These are phyloP conservation scores for Cecropterus lyciades DNA, from an alignment of 1,140 invertebrate species.

Conservation along the genomic window DNA sequence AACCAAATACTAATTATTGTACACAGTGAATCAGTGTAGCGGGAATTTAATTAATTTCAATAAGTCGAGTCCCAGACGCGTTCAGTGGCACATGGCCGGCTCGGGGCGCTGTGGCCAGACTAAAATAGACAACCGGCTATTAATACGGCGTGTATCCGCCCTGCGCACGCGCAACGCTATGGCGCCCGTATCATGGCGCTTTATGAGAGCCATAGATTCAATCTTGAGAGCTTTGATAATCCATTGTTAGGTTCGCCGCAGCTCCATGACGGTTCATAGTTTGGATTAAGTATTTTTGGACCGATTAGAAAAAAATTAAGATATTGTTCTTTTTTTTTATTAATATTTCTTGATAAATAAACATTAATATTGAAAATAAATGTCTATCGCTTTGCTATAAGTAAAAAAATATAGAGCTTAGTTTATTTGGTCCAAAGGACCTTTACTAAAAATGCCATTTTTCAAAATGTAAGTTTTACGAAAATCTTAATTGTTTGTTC, in stretches of 20 bases:
- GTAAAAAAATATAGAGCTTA: no score
- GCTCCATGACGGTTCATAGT: not conserved
- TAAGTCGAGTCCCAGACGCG: conserved; percentile 61
- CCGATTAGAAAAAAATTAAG: no score
- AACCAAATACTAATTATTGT: no score
- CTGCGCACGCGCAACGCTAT: conserved; percentile 67
- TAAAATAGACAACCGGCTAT: conserved; percentile 76
- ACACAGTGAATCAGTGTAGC: conserved; percentile 48
- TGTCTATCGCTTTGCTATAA: no score
- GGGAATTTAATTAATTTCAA: conserved; percentile 65
- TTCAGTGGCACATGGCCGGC: conserved; percentile 68
- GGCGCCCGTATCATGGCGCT: conserved; percentile 60
- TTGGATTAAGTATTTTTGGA: not conserved
- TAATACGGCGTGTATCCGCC: conserved; percentile 77
- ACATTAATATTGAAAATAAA: no score
- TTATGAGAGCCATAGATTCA: conserved; percentile 31
- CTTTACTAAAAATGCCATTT: no score
- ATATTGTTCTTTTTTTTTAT: no score
- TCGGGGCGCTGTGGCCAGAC: conserved; percentile 60
- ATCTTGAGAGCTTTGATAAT: not conserved
- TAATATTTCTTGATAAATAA: no score
- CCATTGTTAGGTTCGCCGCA: not conserved
- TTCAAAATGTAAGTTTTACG: no score
- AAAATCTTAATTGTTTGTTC: no score
- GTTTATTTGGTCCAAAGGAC: no score